Evolutionary conservation across 2,797 vertebrate species (phyloP).

Genomic region (Cynodonichthys magdalenae): DNA sequence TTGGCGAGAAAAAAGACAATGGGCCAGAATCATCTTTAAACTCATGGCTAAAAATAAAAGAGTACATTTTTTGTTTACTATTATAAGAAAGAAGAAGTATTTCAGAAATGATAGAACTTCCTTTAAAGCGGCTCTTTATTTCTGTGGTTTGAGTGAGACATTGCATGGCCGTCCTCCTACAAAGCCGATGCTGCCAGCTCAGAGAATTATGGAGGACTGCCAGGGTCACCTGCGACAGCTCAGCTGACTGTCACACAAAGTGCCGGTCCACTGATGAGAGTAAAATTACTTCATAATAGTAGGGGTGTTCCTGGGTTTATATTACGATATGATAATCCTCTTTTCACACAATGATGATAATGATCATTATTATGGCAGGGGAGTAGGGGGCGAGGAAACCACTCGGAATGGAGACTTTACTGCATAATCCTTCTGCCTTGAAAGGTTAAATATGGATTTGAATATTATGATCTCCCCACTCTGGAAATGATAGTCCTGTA

Average conservation of each 20-base stretch:
- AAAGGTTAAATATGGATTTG: slow-evolving; percentile 87
- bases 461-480: slow-evolving; percentile 81
- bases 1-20: slow-evolving; percentile 6
- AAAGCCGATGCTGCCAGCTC: slow-evolving; percentile 45
- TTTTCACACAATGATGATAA: slow-evolving; percentile 86
- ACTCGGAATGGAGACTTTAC: slow-evolving; percentile 82
- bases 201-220: slow-evolving; percentile 63
- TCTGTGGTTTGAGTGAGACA: slow-evolving; percentile 40
- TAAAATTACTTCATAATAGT: slow-evolving; percentile 83
- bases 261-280: slow-evolving; percentile 77
- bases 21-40: not conserved
- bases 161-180: slow-evolving; percentile 39
- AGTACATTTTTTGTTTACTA: not conserved
- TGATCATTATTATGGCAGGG: slow-evolving; percentile 85
- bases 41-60: slow-evolving; percentile 2
- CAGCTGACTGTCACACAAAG: slow-evolving; percentile 73
- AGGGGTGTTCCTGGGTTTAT: slow-evolving; percentile 84
- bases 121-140: slow-evolving; percentile 18
- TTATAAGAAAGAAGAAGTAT: not conserved
- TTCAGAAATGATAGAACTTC: not conserved
- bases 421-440: slow-evolving; percentile 82
- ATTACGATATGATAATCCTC: slow-evolving; percentile 84
- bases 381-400: slow-evolving; percentile 78
- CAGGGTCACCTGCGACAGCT: slow-evolving; percentile 78
- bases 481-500: slow-evolving; percentile 75